A percentile compares a stretch with the other conserved stretches of the same genome.
phyloP scores from a whole-genome alignment of 37 sponge, comb jelly and placozoan species.

The Crambe crambe region DNA sequence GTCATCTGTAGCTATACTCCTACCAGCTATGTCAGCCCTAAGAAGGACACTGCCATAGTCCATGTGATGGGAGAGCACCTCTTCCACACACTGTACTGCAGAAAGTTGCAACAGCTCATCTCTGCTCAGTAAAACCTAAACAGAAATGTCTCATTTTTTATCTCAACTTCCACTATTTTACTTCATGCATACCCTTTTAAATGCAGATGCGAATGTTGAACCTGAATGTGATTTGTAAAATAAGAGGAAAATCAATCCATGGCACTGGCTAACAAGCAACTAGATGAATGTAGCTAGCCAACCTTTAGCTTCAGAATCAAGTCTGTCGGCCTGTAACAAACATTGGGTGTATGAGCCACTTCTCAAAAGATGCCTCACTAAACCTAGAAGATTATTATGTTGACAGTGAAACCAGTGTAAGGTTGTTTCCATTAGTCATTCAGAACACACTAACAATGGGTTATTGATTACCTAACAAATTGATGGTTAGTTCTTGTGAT shows the following conservation, averaged over 20 bases:
- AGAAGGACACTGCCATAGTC: conserved; percentile 42
- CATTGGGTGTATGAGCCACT: conserved; percentile 36
- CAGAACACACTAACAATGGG: background rate
- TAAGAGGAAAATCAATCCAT: too few species aligned
- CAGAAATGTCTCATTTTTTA: background rate
- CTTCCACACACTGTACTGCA: conserved; percentile 61
- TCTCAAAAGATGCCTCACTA: conserved; percentile 38
- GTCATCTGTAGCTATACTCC: background rate
- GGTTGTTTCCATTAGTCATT: too few species aligned
- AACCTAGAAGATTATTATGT: conserved; percentile 14
- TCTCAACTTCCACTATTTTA: background rate
- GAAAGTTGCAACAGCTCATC: conserved; percentile 56
- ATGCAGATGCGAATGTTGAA: conserved; percentile 57
- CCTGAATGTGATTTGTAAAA: conserved; percentile 5
- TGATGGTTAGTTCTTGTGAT: conserved; percentile 47
- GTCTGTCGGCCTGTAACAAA: conserved; percentile 52
- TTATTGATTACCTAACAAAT: conserved; percentile 36
- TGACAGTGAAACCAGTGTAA: background rate
- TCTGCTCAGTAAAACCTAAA: conserved; percentile 60
- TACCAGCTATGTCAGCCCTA: conserved; percentile 71
- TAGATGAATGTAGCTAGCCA: background rate
- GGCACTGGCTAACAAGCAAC: too few species aligned
- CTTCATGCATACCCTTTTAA: conserved; percentile 65
- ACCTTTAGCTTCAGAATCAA: conserved; percentile 58
- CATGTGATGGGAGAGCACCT: conserved; percentile 47